phyloP scores from a whole-genome alignment of 1,140 invertebrate species.

The Trichonephila inaurata region DNA sequence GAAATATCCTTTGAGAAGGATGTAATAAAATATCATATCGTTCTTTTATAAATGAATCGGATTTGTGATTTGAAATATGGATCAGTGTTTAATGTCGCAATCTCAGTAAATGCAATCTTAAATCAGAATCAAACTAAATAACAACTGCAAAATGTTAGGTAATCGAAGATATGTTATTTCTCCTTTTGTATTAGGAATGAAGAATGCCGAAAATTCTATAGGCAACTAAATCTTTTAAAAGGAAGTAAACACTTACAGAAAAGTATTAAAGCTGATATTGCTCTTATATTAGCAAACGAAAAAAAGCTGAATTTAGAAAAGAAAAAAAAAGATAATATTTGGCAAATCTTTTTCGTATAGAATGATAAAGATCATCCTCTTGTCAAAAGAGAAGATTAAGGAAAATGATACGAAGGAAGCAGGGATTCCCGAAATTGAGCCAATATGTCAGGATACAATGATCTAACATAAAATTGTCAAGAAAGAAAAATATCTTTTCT shows the following conservation, averaged over 20 bases:
- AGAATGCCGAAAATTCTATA: neutral
- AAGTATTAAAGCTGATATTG: neutral
- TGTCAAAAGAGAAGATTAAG: slow-evolving; percentile 32
- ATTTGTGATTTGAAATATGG: too few species aligned
- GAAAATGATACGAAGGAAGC: slow-evolving; percentile 16
- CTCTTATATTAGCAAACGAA: slow-evolving; percentile 8
- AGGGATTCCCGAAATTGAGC: slow-evolving; percentile 20
- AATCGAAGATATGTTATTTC: neutral
- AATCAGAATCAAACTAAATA: neutral
- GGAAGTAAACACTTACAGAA: neutral
- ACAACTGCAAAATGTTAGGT: neutral
- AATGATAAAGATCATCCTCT: slow-evolving; percentile 29
- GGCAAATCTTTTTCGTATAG: neutral
- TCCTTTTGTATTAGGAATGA: neutral
- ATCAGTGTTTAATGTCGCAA: too few species aligned
- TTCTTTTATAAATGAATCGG: too few species aligned
- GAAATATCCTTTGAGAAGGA: too few species aligned
- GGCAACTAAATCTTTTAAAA: neutral
- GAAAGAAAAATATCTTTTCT: neutral
- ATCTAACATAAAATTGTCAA: slow-evolving; percentile 6
- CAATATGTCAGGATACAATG: slow-evolving; percentile 36
- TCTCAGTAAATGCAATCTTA: too few species aligned
- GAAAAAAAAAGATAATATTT: neutral
- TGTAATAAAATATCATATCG: too few species aligned
- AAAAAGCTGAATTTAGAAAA: neutral